Evolutionary conservation across 2,797 vertebrate genomes (phyloP).

Genomic region (Poeciliopsis infans): DNA sequence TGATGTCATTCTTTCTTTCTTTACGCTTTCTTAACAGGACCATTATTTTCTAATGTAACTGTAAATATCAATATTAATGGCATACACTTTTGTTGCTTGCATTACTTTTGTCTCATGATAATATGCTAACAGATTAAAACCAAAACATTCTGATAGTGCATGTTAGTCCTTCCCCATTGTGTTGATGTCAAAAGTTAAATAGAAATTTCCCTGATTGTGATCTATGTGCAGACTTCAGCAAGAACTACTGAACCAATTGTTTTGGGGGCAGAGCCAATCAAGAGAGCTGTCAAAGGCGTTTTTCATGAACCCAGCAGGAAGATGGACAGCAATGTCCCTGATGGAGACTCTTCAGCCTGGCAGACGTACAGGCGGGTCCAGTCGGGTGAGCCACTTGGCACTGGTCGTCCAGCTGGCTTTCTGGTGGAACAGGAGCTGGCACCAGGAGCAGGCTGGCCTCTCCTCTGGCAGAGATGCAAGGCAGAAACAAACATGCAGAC

Average conservation of each 20-base stretch:
- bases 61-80: not conserved
- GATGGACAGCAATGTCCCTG: slow-evolving; percentile 66
- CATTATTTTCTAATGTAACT: not conserved
- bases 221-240: slow-evolving; percentile 40
- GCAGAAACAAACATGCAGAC: slow-evolving; percentile 57
- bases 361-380: slow-evolving; percentile 75
- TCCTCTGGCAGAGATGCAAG: slow-evolving; percentile 57
- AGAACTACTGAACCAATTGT: slow-evolving; percentile 47
- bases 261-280: slow-evolving; percentile 61
- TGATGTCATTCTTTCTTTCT: not conserved
- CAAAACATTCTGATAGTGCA: not conserved
- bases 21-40: not conserved
- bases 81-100: not conserved
- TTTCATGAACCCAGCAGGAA: slow-evolving; percentile 74
- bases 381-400: slow-evolving; percentile 69
- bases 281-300: slow-evolving; percentile 78
- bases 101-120: not conserved
- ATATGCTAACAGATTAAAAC: not conserved
- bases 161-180: not conserved
- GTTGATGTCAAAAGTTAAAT: not conserved
- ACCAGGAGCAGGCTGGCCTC: slow-evolving; percentile 61
- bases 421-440: slow-evolving; percentile 69
- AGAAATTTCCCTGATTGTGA: slow-evolving; percentile 20
- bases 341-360: slow-evolving; percentile 72
- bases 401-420: slow-evolving; percentile 51